Conservation (phyloP, 2,888 invertebrate genomes). For the Hoplodrina blanda region DNA sequence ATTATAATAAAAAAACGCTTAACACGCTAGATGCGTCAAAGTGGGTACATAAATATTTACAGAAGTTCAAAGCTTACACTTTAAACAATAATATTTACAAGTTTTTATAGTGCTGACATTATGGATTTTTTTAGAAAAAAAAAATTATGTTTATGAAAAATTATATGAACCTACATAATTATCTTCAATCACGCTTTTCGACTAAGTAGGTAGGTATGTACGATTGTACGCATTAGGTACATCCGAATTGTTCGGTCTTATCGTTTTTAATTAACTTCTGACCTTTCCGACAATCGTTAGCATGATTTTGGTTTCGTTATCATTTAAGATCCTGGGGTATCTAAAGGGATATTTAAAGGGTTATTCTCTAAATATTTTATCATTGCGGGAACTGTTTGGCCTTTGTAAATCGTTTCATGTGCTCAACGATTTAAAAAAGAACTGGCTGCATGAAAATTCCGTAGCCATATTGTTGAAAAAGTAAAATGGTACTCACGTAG, state of each 20-base stretch:
- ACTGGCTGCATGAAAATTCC: conserved; percentile 5
- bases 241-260: conserved; percentile 9
- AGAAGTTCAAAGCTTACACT: conserved; percentile 50
- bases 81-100: conserved; percentile 45
- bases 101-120: background rate
- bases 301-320: conserved; percentile 32
- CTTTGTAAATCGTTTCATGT: conserved; percentile 11
- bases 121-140: background rate
- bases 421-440: conserved; percentile 13
- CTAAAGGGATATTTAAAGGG: conserved; percentile 10
- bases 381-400: background rate
- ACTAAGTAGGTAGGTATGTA: background rate
- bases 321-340: conserved; percentile 11
- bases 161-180: background rate
- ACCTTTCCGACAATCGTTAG: conserved; percentile 23
- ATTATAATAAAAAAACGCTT: background rate
- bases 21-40: conserved; percentile 3
- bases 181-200: background rate
- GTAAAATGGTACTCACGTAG: background rate
- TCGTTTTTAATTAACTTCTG: conserved; percentile 37
- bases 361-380: conserved; percentile 5
- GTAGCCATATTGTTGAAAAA: conserved; percentile 15
- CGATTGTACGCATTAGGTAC: background rate
- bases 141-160: conserved; percentile 31
- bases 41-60: conserved; percentile 45